A percentile compares a stretch with the other conserved stretches of the same genome.
Conservation (phyloP, 2,797 vertebrate genomes). For the Rhabdophis nuchalis region DNA sequence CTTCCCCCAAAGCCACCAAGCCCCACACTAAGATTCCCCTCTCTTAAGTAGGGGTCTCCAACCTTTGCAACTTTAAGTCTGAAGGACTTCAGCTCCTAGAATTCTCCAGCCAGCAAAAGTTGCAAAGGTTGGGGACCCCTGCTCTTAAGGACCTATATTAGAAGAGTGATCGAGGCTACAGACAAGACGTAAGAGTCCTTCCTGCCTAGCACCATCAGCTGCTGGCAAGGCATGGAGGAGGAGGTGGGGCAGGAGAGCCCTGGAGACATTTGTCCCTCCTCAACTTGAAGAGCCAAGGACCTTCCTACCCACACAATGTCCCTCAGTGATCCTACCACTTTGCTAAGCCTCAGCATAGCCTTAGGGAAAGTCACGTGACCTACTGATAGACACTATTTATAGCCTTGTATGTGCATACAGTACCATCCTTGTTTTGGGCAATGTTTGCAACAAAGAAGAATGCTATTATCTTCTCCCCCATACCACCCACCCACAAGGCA, state of each 20-base stretch:
- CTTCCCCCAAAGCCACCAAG: neutral
- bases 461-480: constrained; percentile 11
- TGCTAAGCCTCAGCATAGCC: neutral
- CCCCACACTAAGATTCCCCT: neutral
- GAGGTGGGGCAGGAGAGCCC: neutral
- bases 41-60: too few relatives aligned
- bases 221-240: neutral
- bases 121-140: too few relatives aligned
- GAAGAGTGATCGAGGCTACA: neutral
- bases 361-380: neutral
- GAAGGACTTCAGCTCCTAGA: too few relatives aligned
- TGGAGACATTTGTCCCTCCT: neutral
- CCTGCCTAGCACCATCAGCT: constrained; percentile 11
- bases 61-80: too few relatives aligned
- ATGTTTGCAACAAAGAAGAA: constrained; percentile 4
- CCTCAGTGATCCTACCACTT: constrained; percentile 9
- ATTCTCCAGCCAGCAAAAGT: too few relatives aligned
- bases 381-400: constrained; percentile 18
- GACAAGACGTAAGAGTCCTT: constrained; percentile 1
- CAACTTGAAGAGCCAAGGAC: constrained; percentile 17
- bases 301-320: constrained; percentile 25
- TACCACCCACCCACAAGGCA: constrained; percentile 8
- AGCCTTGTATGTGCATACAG: neutral
- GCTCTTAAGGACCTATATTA: neutral
- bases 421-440: constrained; percentile 21